These are phyloP conservation scores for Danionella dracula DNA, from an alignment of 2,797 vertebrate genomes.

Conservation along the genomic window DNA sequence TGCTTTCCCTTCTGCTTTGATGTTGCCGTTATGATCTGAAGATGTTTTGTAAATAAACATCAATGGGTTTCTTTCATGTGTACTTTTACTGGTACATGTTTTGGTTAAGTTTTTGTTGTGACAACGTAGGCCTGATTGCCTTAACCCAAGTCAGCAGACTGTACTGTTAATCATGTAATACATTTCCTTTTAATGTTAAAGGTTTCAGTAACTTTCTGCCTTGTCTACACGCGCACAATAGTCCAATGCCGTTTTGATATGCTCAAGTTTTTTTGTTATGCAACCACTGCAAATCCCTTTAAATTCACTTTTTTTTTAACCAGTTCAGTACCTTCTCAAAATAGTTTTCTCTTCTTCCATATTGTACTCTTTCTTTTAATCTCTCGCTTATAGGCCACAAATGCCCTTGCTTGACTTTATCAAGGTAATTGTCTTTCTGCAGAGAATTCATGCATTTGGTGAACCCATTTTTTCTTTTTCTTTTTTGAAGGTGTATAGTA, in stretches of 20 bases:
- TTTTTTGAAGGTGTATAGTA: slow-evolving; percentile 42
- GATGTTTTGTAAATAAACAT: slow-evolving; percentile 41
- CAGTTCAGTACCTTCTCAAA: too few relatives aligned
- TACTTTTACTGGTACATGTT: slow-evolving; percentile 6
- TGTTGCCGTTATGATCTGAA: slow-evolving; percentile 33
- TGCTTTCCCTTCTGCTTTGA: slow-evolving; percentile 57
- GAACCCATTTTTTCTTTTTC: slow-evolving; percentile 33
- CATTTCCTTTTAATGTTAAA: neutral
- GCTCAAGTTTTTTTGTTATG: neutral
- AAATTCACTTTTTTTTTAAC: neutral
- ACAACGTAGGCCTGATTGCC: slow-evolving; percentile 38
- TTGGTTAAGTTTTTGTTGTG: slow-evolving; percentile 18
- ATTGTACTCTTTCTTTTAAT: neutral
- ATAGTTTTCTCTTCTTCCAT: neutral
- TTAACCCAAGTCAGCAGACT: slow-evolving; percentile 38
- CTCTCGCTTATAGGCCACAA: neutral
- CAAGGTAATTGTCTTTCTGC: neutral
- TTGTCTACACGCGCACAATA: neutral
- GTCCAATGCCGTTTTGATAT: neutral
- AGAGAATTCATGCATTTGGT: slow-evolving; percentile 39
- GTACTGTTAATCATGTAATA: slow-evolving; percentile 33
- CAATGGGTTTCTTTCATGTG: slow-evolving; percentile 15
- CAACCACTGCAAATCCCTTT: neutral
- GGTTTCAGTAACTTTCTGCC: neutral
- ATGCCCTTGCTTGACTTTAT: neutral